Conservation (phyloP, 2,888 invertebrate genomes). For the Drosophila mercatorum region DNA sequence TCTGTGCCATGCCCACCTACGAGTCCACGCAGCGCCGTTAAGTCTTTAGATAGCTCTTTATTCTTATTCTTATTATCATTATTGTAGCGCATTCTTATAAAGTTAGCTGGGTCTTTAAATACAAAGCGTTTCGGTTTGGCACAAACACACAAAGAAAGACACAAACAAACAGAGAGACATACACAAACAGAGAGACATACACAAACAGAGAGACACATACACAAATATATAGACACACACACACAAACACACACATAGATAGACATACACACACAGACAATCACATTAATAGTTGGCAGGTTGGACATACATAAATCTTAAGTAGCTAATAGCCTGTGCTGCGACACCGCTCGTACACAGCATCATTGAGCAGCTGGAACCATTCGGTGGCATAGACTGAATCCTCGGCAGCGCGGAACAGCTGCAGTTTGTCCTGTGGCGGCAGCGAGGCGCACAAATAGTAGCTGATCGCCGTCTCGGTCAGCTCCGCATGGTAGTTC, state of each 20-base stretch:
- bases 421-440: slow-evolving; percentile 76
- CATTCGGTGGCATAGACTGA: slow-evolving; percentile 83
- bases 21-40: slow-evolving; percentile 24
- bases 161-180: background rate
- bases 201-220: slow-evolving; percentile 16
- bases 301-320: slow-evolving; percentile 7
- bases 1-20: slow-evolving; percentile 87
- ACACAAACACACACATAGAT: slow-evolving; percentile 10
- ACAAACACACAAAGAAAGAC: slow-evolving; percentile 14
- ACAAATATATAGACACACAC: too few species aligned
- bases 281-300: slow-evolving; percentile 32
- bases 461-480: slow-evolving; percentile 83
- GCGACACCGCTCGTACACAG: slow-evolving; percentile 81
- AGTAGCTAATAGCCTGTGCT: slow-evolving; percentile 63
- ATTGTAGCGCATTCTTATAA: slow-evolving; percentile 24
- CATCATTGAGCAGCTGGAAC: slow-evolving; percentile 84
- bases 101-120: slow-evolving; percentile 51
- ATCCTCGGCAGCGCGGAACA: slow-evolving; percentile 83
- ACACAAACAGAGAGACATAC: background rate
- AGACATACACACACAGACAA: slow-evolving; percentile 9
- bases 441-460: slow-evolving; percentile 82
- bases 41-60: background rate
- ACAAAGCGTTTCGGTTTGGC: slow-evolving; percentile 36
- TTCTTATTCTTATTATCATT: background rate
- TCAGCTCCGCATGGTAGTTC: slow-evolving; percentile 83